Evolutionary conservation across 2,888 invertebrate species (phyloP), one percentile per base, ranked within the genome.

Genomic region (Trichogramma evanescens): DNA sequence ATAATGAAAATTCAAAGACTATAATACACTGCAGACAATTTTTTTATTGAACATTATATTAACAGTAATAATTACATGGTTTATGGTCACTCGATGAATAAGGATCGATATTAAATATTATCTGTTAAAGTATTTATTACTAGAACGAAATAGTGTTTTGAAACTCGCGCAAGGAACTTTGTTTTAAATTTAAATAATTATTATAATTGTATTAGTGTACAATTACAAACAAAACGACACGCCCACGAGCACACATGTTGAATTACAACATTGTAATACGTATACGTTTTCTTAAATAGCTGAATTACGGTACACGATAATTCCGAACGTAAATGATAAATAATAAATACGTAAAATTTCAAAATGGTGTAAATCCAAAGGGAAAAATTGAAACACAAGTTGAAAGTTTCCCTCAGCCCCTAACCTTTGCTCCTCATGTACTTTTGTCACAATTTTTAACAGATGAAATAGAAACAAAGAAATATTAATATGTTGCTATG

Each of bases 401-500:
- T 41, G 38, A 48, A 38, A 49, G 13, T 45, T 13, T 38, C 9
- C 40, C n/a, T 51, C 56, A 46, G 26, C 50, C 26, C 53, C 38
- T 44, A 38, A 6, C n/a, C 5, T 38, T 50, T 50, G 45, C 41
- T 7, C 41, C 41, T 9, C 46, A 40, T 40, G 39, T 44, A 40
- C 53, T 58, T 49, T 58, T 58, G 53, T 51, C 49, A 39, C 10
- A 50, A 50, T 41, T 49, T 6, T 39, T 40, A 57, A n/a, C 7
- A 51, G 40, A 46, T 40, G 9, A 5, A 48, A 10, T n/a, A 46
- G 40, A 10, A 50, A 50, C 44, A 46, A 13, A 46, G n/a, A 8
- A 56, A 56, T 56, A 50, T 54, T 61, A 46, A 53, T 56, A 54
- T 54, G 56, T 60, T 63, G 56, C 57, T 58, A 55, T 50, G 48